These are phyloP conservation scores for Limnephilus rhombicus DNA, from an alignment of 2,888 invertebrate species.

Conservation along the genomic window DNA sequence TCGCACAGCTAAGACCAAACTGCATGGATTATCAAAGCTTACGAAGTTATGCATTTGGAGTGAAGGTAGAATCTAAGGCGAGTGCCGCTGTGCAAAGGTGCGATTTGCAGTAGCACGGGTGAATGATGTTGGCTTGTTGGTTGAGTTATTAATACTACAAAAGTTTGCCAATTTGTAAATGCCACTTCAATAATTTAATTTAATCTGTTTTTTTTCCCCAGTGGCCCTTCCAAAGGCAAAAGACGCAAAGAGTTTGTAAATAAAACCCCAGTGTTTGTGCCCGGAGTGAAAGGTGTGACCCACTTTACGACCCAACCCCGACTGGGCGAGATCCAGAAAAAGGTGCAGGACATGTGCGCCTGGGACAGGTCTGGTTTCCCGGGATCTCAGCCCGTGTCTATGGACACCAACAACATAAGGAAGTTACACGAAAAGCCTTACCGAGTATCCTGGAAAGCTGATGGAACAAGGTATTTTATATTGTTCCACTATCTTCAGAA, in stretches of 20 bases:
- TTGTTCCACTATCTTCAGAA: background rate
- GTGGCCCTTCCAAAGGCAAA: conserved; percentile 69
- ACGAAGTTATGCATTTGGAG: too few relatives aligned
- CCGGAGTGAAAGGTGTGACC: conserved; percentile 88
- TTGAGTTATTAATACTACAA: background rate
- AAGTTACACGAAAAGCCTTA: conserved; percentile 90
- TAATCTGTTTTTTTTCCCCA: conserved; percentile 9
- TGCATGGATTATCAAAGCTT: too few relatives aligned
- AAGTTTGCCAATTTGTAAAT: background rate
- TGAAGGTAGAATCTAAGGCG: too few relatives aligned
- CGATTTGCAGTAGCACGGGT: too few relatives aligned
- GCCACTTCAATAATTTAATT: background rate
- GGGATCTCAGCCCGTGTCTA: conserved; percentile 98
- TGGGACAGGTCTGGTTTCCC: conserved; percentile 93
- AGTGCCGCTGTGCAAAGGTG: too few relatives aligned
- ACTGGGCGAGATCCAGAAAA: conserved; percentile 83
- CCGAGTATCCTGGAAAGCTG: conserved; percentile 99
- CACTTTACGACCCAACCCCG: conserved; percentile 81
- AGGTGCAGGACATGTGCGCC: conserved; percentile 87
- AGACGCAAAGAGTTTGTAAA: conserved; percentile 78
- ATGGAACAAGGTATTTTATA: conserved; percentile 89
- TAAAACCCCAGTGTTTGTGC: conserved; percentile 89
- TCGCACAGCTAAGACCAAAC: too few relatives aligned
- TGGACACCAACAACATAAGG: conserved; percentile 90
- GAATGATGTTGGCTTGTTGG: too few relatives aligned